A percentile compares a stretch with the other conserved stretches of the same genome.
These are phyloP conservation scores for Triops cancriformis DNA, from an alignment of 1,140 invertebrate species.

Conservation along the genomic window DNA sequence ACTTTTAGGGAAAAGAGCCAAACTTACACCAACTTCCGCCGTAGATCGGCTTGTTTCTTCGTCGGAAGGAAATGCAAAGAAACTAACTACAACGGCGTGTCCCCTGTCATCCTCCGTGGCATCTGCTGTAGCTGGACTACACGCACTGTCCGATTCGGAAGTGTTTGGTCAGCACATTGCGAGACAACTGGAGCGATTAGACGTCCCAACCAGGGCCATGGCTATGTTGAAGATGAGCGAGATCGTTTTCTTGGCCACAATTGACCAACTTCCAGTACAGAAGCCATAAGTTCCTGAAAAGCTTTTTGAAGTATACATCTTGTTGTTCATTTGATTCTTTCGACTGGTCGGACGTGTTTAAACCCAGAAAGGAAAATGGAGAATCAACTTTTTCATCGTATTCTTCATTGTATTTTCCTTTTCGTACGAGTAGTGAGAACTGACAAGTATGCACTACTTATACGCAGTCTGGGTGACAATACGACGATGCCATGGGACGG, in stretches of 20 bases:
- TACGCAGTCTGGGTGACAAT: no score
- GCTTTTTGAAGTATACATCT: no score
- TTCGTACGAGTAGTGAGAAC: no score
- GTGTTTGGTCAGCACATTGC: neutral
- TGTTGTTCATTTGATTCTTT: neutral
- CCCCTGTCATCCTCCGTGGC: neutral
- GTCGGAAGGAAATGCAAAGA: neutral
- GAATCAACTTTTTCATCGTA: neutral
- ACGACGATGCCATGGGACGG: neutral
- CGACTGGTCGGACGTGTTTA: neutral
- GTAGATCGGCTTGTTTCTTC: slow-evolving; percentile 1
- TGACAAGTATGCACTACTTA: no score
- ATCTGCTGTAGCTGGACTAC: neutral
- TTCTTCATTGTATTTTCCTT: neutral
- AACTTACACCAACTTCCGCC: neutral
- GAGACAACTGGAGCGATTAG: neutral
- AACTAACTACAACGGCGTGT: neutral
- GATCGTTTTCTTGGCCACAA: neutral
- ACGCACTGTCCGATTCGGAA: neutral
- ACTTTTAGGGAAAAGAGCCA: neutral
- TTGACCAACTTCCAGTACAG: neutral
- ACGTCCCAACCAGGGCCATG: neutral
- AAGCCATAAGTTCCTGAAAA: neutral
- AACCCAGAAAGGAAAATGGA: neutral
- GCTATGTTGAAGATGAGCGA: neutral